Evolutionary conservation across 1,140 invertebrate species (phyloP).

Genomic region (Orius laevigatus): DNA sequence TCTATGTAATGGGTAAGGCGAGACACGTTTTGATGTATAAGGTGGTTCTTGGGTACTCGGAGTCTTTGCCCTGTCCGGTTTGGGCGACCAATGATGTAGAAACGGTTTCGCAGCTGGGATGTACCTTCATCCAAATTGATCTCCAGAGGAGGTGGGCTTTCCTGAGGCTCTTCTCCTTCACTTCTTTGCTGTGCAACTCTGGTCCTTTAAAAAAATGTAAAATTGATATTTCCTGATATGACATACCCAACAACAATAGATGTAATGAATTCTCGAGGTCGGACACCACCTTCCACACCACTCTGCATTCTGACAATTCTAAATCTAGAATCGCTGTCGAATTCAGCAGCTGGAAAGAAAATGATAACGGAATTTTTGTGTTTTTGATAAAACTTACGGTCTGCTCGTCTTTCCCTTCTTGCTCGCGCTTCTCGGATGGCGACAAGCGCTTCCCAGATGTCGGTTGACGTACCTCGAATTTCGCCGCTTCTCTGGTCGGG

Average conservation of each 20-base stretch:
- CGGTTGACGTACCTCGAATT: slow-evolving; percentile 32
- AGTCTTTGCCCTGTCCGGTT: not conserved
- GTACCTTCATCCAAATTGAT: too few relatives aligned
- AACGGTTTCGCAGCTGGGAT: not conserved
- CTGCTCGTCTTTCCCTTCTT: slow-evolving; percentile 31
- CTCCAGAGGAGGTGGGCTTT: too few relatives aligned
- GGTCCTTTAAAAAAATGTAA: too few relatives aligned
- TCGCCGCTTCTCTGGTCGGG: slow-evolving; percentile 23
- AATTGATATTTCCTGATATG: too few relatives aligned
- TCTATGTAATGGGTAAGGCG: slow-evolving; percentile 69
- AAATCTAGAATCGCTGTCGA: slow-evolving; percentile 14
- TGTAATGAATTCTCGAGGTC: not conserved
- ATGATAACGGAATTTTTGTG: not conserved
- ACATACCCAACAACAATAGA: not conserved
- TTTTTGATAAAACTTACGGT: slow-evolving; percentile 11
- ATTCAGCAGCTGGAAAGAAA: slow-evolving; percentile 5
- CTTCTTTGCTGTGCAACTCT: too few relatives aligned
- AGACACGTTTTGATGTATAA: slow-evolving; percentile 53
- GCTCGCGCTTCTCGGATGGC: slow-evolving; percentile 44
- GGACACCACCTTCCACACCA: slow-evolving; percentile 11
- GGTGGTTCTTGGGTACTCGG: slow-evolving; percentile 28
- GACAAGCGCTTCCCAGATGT: slow-evolving; percentile 48
- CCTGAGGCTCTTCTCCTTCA: too few relatives aligned
- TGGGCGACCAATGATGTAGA: slow-evolving; percentile 11
- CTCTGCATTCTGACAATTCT: slow-evolving; percentile 20